These are phyloP conservation scores for Theristus sp. DNA, from an alignment of 2,888 invertebrate genomes.

Conservation along the genomic window DNA sequence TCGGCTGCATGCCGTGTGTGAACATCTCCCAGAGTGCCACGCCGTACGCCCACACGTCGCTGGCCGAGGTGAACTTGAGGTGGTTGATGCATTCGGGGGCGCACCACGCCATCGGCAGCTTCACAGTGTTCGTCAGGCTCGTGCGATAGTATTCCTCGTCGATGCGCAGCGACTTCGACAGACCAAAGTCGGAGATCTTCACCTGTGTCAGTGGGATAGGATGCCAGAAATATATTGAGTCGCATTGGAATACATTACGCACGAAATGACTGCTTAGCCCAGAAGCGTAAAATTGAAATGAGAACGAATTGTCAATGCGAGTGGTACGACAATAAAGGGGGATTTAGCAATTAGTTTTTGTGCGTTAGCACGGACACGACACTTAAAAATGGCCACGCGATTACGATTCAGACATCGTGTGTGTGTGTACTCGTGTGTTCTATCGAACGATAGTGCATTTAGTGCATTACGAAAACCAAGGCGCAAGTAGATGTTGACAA, in stretches of 20 bases:
- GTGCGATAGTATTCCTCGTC: constrained; percentile 98
- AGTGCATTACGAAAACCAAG: too few relatives aligned
- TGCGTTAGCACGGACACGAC: too few relatives aligned
- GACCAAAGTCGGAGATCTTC: constrained; percentile 92
- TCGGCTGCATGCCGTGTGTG: constrained; percentile 92
- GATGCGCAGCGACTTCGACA: constrained; percentile 80
- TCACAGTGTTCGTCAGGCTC: constrained; percentile 87
- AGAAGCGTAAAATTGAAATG: not conserved
- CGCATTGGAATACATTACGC: too few relatives aligned
- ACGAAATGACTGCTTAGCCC: too few relatives aligned
- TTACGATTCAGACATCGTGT: too few relatives aligned
- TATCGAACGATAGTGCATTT: too few relatives aligned
- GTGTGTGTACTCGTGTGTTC: too few relatives aligned
- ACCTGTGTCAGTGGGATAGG: too few relatives aligned
- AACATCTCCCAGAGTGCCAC: constrained; percentile 99
- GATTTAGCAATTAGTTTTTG: too few relatives aligned
- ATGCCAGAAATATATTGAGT: too few relatives aligned
- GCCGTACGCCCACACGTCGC: constrained; percentile 94
- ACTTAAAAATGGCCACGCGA: too few relatives aligned
- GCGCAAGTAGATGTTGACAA: too few relatives aligned
- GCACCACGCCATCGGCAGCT: constrained; percentile 95
- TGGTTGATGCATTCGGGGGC: constrained; percentile 94
- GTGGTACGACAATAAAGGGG: not conserved
- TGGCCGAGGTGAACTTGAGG: constrained; percentile 79
- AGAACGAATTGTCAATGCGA: not conserved